Conservation (phyloP, 2,797 vertebrate species). For the Sebastes dallii region DNA sequence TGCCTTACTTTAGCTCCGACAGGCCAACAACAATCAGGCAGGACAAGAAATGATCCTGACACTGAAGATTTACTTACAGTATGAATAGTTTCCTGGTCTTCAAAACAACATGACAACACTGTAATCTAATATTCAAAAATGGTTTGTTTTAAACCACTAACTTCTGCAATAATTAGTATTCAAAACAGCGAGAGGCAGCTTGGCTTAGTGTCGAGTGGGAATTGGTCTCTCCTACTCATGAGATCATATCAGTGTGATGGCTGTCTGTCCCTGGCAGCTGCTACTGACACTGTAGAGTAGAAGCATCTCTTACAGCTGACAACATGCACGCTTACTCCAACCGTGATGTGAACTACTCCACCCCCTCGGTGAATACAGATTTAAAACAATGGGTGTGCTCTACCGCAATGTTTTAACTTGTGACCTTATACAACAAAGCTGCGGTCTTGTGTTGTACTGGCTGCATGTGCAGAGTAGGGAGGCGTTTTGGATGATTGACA, state of each 20-base stretch:
- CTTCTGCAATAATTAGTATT: neutral
- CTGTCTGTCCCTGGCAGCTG: constrained; percentile 50
- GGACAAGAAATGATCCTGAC: constrained; percentile 26
- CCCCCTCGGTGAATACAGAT: neutral
- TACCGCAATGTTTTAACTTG: neutral
- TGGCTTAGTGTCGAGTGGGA: neutral
- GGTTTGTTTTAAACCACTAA: neutral
- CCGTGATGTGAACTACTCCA: constrained; percentile 7
- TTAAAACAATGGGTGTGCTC: neutral
- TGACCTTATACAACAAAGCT: neutral
- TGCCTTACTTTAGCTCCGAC: constrained; percentile 43
- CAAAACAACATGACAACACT: constrained; percentile 1
- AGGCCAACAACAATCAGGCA: constrained; percentile 34
- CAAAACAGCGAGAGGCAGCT: neutral
- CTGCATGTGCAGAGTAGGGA: neutral
- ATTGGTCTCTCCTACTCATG: constrained; percentile 8
- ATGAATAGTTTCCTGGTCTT: constrained; percentile 16
- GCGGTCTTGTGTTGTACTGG: neutral
- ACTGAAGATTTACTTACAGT: constrained; percentile 5
- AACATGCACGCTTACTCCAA: constrained; percentile 4
- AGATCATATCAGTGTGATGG: constrained; percentile 40
- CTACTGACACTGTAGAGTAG: constrained; percentile 41
- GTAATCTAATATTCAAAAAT: neutral
- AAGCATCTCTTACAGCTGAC: constrained; percentile 46
- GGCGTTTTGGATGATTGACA: neutral